Percentiles rank a stretch among this genome's conserved stretches.
Conservation (phyloP, 2,113 vertebrate genomes). For the Bolborhynchus lineola region DNA sequence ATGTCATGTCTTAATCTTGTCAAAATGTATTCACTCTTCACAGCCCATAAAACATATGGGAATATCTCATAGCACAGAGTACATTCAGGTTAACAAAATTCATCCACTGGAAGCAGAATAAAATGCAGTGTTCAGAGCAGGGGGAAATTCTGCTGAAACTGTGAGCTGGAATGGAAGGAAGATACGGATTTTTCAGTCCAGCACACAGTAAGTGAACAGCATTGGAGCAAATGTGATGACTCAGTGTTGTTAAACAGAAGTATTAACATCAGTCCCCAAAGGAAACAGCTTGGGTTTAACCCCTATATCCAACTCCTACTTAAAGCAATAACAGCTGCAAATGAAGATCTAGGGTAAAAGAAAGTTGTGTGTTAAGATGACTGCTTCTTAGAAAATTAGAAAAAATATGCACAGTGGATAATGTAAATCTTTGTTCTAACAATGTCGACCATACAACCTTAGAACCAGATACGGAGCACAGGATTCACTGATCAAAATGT, state of each 20-base stretch:
- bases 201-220: background rate
- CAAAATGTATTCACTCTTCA: background rate
- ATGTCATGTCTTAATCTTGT: background rate
- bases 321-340: background rate
- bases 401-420: background rate
- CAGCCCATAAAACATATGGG: background rate
- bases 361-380: background rate
- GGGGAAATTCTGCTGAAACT: background rate
- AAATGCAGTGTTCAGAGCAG: background rate
- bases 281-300: constrained; percentile 5
- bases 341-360: background rate
- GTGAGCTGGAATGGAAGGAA: background rate
- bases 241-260: background rate
- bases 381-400: background rate
- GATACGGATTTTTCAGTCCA: background rate
- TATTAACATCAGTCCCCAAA: background rate
- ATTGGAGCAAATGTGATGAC: background rate
- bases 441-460: background rate
- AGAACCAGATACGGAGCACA: background rate
- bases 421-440: background rate
- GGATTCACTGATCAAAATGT: background rate
- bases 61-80: background rate
- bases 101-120: background rate
- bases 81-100: background rate
- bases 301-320: background rate